phyloP scores from a whole-genome alignment of 1,140 invertebrate genomes.

The Drosophila navojoa region DNA sequence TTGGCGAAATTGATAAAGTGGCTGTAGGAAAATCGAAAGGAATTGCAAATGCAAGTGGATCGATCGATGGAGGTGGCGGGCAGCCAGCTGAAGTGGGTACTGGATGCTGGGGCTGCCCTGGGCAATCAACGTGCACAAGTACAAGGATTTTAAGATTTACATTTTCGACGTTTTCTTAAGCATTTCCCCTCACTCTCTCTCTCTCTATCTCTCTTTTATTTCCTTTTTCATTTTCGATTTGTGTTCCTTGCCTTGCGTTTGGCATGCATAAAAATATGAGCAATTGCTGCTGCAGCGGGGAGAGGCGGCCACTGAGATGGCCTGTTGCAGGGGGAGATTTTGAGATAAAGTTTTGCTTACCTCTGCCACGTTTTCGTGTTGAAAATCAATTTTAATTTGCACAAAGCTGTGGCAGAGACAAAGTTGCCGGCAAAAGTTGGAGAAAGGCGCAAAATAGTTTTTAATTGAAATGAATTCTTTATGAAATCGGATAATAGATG shows the following conservation, averaged over 20 bases:
- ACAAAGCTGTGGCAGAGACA: neutral
- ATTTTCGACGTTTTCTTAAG: slow-evolving; percentile 21
- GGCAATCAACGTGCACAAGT: slow-evolving; percentile 43
- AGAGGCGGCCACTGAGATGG: neutral
- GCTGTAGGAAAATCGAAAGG: slow-evolving; percentile 46
- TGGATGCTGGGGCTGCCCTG: neutral
- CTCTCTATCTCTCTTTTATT: neutral
- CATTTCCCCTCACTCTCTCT: neutral
- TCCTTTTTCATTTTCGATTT: slow-evolving; percentile 18
- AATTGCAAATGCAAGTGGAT: slow-evolving; percentile 40
- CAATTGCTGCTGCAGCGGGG: slow-evolving; percentile 1
- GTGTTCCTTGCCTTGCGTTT: slow-evolving; percentile 8
- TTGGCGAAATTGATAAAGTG: slow-evolving; percentile 60
- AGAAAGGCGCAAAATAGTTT: neutral
- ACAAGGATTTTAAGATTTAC: slow-evolving; percentile 45
- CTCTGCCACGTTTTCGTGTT: neutral
- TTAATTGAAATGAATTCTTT: neutral
- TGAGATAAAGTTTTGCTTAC: slow-evolving; percentile 1
- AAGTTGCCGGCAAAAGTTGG: neutral
- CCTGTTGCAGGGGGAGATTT: neutral
- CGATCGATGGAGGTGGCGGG: slow-evolving; percentile 9
- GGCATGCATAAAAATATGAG: slow-evolving; percentile 19
- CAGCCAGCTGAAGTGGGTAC: slow-evolving; percentile 1
- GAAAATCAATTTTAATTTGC: slow-evolving; percentile 25
- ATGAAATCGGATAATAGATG: too few relatives aligned